Evolutionary conservation across 2,113 vertebrate species (phyloP).

Genomic region (Psilopsiagon aurifrons): DNA sequence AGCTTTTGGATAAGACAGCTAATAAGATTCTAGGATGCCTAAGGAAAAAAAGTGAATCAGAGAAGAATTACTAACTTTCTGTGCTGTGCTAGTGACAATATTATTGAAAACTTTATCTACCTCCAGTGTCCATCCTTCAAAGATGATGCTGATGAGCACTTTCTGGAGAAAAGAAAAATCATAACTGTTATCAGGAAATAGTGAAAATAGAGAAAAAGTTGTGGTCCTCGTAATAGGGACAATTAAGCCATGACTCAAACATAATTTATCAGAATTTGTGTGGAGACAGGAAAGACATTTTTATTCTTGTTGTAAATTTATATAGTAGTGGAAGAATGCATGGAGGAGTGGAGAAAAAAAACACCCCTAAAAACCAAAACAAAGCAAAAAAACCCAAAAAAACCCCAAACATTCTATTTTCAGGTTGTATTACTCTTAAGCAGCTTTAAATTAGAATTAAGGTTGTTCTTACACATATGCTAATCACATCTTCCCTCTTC

Average conservation of each 20-base stretch:
- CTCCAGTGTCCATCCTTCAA: neutral
- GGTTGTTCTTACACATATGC: neutral
- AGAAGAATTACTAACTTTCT: neutral
- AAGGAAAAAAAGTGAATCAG: neutral
- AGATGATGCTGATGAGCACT: neutral
- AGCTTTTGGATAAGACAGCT: neutral
- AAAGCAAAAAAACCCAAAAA: neutral
- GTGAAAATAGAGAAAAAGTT: neutral
- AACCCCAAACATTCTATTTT: accelerated
- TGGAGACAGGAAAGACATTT: neutral
- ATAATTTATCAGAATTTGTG: neutral
- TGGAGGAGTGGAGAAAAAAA: neutral
- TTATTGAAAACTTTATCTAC: neutral
- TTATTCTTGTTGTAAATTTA: neutral
- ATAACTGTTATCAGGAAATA: neutral
- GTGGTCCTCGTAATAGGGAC: neutral
- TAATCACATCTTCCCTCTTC: neutral
- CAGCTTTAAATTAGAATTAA: neutral
- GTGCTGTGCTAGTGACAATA: neutral
- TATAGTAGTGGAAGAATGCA: neutral
- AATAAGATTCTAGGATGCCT: neutral
- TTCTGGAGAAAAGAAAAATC: neutral
- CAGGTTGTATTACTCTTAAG: neutral
- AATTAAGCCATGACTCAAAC: neutral
- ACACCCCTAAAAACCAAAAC: too few species aligned